These are phyloP conservation scores for Phenganax subtilis DNA, from an alignment of 92 coral and sea anemone species.

Conservation along the genomic window DNA sequence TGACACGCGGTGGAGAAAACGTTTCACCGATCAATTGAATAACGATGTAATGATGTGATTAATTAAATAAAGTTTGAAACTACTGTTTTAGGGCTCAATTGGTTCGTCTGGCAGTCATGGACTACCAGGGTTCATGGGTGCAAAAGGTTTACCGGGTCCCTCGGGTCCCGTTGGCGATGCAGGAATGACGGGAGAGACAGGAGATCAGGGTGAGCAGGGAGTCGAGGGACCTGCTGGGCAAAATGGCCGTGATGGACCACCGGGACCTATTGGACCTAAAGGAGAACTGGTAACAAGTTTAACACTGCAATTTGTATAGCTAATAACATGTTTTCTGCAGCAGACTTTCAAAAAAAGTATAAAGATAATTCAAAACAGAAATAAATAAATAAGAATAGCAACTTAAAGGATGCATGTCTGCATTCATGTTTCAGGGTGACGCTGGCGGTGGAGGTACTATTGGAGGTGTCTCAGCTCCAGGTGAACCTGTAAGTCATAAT, in stretches of 20 bases:
- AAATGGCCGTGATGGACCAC: constrained; percentile 14
- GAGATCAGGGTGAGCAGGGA: constrained; percentile 9
- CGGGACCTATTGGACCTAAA: constrained; percentile 17
- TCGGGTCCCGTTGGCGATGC: background rate
- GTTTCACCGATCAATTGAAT: background rate
- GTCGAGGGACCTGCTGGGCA: background rate
- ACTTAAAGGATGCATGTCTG: no score
- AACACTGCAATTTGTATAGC: background rate
- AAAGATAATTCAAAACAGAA: no score
- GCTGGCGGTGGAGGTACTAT: constrained; percentile 2
- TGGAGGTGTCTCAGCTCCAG: background rate
- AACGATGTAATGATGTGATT: background rate
- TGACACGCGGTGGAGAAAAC: background rate
- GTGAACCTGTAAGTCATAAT: constrained; percentile 7
- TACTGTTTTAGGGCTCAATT: constrained; percentile 15
- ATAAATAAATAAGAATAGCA: no score
- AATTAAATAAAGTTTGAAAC: background rate
- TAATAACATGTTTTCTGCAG: background rate
- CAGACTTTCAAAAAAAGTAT: background rate
- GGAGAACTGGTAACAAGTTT: constrained; percentile 19
- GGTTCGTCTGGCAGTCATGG: constrained; percentile 11
- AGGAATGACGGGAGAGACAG: constrained; percentile 17
- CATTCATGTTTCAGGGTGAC: constrained; percentile 13
- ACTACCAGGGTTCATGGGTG: background rate
- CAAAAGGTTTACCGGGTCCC: background rate